These are phyloP conservation scores for Tamias sibiricus DNA, from an alignment of 2,113 vertebrate genomes.

Conservation along the genomic window DNA sequence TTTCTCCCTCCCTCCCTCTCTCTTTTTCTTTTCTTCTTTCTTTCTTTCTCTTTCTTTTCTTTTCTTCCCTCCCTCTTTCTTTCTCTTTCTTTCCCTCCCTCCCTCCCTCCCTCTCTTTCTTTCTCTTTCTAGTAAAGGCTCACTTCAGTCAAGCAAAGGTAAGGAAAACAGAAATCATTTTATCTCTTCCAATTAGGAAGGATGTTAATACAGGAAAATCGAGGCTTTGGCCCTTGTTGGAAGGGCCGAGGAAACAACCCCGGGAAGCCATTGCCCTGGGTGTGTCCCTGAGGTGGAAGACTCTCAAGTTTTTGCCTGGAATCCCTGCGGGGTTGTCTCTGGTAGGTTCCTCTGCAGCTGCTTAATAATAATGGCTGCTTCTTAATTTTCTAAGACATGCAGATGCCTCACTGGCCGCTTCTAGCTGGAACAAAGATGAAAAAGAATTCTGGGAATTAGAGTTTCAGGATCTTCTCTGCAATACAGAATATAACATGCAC, in stretches of 20 bases:
- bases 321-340: not conserved
- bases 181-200: not conserved
- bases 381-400: not conserved
- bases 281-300: not conserved
- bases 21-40: too few species aligned
- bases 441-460: not conserved
- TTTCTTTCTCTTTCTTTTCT: not conserved
- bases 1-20: not conserved
- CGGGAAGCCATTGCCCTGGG: not conserved
- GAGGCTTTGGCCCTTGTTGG: not conserved
- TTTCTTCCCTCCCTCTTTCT: not conserved
- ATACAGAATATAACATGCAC: not conserved
- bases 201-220: not conserved
- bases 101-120: not conserved
- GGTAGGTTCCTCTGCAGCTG: accelerated
- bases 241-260: not conserved
- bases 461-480: not conserved
- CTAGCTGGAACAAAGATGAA: not conserved
- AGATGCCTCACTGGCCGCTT: not conserved
- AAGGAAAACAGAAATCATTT: not conserved
- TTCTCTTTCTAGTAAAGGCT: not conserved
- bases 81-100: not conserved
- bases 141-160: not conserved
- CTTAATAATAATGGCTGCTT: not conserved
- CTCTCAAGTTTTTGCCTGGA: not conserved